These are phyloP conservation scores for Eupeodes luniger DNA, from an alignment of 2,888 invertebrate genomes.

Conservation along the genomic window DNA sequence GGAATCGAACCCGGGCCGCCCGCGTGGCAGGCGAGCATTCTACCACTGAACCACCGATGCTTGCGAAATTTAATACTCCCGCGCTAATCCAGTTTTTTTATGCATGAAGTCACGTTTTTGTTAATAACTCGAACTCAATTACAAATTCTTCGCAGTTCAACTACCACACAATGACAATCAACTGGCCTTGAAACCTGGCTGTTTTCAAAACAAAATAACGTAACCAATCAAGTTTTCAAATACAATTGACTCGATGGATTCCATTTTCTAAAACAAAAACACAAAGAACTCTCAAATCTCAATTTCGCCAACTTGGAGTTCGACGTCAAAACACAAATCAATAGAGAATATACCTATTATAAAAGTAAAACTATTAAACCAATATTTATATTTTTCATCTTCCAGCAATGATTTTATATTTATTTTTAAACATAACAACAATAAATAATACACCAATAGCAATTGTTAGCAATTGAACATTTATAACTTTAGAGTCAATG, in stretches of 20 bases:
- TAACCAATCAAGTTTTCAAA: conserved; percentile 1
- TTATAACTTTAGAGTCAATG: conserved; percentile 82
- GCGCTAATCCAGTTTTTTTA: not conserved
- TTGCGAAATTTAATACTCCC: not conserved
- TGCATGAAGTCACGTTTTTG: not conserved
- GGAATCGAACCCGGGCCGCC: conserved; percentile 76
- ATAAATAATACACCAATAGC: conserved; percentile 82
- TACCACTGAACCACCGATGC: conserved; percentile 43
- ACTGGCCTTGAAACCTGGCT: conserved; percentile 6
- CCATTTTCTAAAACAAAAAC: conserved; percentile 31
- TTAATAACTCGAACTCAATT: not conserved
- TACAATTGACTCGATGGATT: not conserved
- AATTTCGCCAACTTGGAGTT: not conserved
- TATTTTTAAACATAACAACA: conserved; percentile 82
- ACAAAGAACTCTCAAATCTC: not conserved
- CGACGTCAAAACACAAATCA: conserved; percentile 47
- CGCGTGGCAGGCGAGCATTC: conserved; percentile 67
- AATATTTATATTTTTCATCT: conserved; percentile 62
- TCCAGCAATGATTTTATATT: conserved; percentile 78
- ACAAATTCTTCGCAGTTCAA: not conserved
- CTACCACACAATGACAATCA: conserved; percentile 4
- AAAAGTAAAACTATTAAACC: conserved; percentile 34
- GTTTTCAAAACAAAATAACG: conserved; percentile 24
- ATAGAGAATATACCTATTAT: conserved; percentile 25
- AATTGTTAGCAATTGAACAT: conserved; percentile 82